Conservation (phyloP, 2,888 invertebrate genomes). For the Macroteleia sp. region DNA sequence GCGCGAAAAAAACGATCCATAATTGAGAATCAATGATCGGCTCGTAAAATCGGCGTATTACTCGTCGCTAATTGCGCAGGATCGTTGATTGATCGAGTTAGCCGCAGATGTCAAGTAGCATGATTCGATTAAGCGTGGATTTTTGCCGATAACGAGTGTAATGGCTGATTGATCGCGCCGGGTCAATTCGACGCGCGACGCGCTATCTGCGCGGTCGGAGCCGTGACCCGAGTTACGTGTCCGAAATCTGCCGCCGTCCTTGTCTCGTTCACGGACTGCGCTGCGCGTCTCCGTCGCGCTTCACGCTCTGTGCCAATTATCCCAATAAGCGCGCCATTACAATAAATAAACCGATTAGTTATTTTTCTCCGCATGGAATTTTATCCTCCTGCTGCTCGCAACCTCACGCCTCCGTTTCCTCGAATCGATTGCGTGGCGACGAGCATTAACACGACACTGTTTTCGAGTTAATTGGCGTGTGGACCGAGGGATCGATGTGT, state of each 20-base stretch:
- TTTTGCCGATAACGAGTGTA: constrained; percentile 77
- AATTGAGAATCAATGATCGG: constrained; percentile 47
- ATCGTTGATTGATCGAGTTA: constrained; percentile 51
- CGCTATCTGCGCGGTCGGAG: no score
- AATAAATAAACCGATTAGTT: constrained; percentile 9
- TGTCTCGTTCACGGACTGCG: no score
- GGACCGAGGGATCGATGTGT: constrained; percentile 38
- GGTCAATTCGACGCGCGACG: constrained; percentile 38
- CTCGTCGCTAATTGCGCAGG: constrained; percentile 29
- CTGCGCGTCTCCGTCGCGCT: constrained; percentile 16
- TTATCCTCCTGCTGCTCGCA: background rate
- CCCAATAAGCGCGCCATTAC: constrained; percentile 41
- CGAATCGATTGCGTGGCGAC: constrained; percentile 37
- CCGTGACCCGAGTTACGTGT: constrained; percentile 65
- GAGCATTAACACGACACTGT: constrained; percentile 35
- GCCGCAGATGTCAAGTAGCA: constrained; percentile 73
- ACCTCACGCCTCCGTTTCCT: constrained; percentile 26
- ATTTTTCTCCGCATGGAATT: background rate
- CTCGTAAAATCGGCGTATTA: constrained; percentile 37
- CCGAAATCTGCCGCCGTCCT: constrained; percentile 43
- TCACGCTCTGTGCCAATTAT: constrained; percentile 45
- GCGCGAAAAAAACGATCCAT: constrained; percentile 9
- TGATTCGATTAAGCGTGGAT: constrained; percentile 80
- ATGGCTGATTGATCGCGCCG: constrained; percentile 65
- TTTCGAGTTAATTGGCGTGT: constrained; percentile 33